Conservation (phyloP, 2,113 vertebrate genomes). For the Phaethon lepturus region DNA sequence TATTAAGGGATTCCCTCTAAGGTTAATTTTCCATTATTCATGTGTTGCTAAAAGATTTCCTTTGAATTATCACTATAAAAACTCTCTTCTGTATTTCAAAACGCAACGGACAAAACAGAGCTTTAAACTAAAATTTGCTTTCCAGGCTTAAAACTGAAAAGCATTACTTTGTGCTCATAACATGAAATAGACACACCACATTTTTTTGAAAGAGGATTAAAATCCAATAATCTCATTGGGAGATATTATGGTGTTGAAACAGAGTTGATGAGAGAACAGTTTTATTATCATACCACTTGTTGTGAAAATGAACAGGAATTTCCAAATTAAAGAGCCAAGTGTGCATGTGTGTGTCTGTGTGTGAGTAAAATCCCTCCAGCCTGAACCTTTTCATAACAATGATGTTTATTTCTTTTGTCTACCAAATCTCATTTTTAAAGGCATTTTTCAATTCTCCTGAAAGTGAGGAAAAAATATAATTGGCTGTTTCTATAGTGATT, state of each 20-base stretch:
- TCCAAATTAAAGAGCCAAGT: background rate
- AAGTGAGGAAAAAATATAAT: background rate
- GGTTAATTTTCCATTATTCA: background rate
- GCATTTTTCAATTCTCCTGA: background rate
- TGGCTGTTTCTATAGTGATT: background rate
- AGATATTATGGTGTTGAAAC: background rate
- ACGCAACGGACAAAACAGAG: background rate
- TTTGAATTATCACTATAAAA: background rate
- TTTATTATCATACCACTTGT: background rate
- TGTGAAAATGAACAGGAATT: background rate
- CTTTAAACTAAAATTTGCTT: background rate
- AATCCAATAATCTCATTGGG: background rate
- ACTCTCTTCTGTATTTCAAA: background rate
- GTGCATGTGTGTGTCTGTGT: background rate
- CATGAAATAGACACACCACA: background rate
- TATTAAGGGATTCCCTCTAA: background rate
- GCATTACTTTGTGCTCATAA: background rate
- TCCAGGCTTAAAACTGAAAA: background rate
- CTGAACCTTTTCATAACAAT: background rate
- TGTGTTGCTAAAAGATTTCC: background rate
- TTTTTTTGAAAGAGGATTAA: background rate
- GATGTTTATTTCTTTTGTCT: background rate
- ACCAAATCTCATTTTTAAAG: background rate
- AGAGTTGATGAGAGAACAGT: background rate
- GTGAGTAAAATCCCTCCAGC: background rate